A percentile compares a stretch with the other conserved stretches of the same genome.
Evolutionary conservation across 1,140 invertebrate species (phyloP).

Genomic region (Spodoptera litura): DNA sequence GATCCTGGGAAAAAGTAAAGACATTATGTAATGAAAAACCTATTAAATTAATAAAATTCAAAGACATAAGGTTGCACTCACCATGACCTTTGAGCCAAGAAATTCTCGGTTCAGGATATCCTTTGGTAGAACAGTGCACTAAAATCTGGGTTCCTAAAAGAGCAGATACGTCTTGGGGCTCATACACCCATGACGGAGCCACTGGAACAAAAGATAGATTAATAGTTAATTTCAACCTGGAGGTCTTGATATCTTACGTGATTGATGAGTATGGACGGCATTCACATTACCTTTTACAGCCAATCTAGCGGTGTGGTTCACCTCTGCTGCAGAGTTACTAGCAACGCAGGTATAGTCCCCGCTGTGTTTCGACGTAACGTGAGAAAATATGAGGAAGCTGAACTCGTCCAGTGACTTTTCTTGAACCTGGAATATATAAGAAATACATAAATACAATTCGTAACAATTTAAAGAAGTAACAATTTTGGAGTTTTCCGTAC

Average conservation of each 20-base stretch:
- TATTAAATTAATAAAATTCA: no score
- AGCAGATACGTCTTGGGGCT: constrained; percentile 92
- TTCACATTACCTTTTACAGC: constrained; percentile 91
- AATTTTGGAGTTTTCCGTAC: constrained; percentile 70
- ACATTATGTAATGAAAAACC: neutral
- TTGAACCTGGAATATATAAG: constrained; percentile 86
- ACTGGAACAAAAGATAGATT: constrained; percentile 85
- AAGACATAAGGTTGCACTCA: constrained; percentile 51
- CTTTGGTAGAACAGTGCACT: constrained; percentile 92
- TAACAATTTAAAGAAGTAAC: no score
- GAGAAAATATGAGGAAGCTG: constrained; percentile 91
- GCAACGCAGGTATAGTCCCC: constrained; percentile 96
- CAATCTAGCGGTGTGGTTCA: constrained; percentile 93
- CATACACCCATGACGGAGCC: constrained; percentile 93
- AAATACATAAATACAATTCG: neutral
- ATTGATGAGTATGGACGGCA: no score
- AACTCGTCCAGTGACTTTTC: constrained; percentile 90
- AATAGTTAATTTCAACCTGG: no score
- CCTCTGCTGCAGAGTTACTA: constrained; percentile 92
- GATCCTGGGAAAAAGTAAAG: constrained; percentile 53
- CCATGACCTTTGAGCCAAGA: constrained; percentile 90
- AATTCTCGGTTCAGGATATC: constrained; percentile 92
- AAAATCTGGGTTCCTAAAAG: constrained; percentile 91
- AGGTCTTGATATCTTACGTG: neutral
- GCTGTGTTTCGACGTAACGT: constrained; percentile 91